phyloP scores from a whole-genome alignment of 2,888 invertebrate species.

The Tupiocoris notatus region DNA sequence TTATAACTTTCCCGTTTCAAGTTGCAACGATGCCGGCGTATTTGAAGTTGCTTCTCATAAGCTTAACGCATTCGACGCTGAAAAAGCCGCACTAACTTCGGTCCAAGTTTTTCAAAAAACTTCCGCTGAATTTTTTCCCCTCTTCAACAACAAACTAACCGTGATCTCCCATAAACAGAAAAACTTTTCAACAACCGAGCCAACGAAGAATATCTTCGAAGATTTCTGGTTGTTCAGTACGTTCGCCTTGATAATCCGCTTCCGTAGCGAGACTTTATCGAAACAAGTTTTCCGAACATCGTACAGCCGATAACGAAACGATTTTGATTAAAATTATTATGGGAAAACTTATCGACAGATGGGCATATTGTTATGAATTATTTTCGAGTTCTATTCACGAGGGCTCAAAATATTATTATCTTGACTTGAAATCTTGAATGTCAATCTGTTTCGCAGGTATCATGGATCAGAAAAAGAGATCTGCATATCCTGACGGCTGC shows the following conservation, averaged over 20 bases:
- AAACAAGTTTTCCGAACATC: too few relatives aligned
- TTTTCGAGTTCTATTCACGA: not conserved
- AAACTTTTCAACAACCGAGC: not conserved
- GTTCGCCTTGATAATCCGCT: not conserved
- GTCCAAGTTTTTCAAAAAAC: not conserved
- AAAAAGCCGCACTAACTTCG: not conserved
- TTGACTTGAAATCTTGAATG: not conserved
- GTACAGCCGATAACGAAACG: too few relatives aligned
- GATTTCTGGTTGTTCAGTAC: not conserved
- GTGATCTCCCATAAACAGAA: not conserved
- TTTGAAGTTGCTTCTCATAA: not conserved
- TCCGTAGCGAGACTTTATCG: too few relatives aligned
- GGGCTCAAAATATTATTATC: not conserved
- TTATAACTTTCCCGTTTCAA: not conserved
- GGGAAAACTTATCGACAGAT: too few relatives aligned
- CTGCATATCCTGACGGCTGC: conserved; percentile 73
- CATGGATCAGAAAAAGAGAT: conserved; percentile 82
- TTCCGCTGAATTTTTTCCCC: not conserved
- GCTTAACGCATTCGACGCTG: not conserved
- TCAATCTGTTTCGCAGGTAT: conserved; percentile 62
- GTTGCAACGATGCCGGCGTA: too few relatives aligned
- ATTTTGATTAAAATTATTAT: too few relatives aligned
- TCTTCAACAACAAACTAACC: not conserved
- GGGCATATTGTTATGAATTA: too few relatives aligned
- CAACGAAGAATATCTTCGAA: not conserved